Base-by-base conservation (phyloP, 2,113 vertebrate genomes). In the Malurus cyaneus region DNA sequence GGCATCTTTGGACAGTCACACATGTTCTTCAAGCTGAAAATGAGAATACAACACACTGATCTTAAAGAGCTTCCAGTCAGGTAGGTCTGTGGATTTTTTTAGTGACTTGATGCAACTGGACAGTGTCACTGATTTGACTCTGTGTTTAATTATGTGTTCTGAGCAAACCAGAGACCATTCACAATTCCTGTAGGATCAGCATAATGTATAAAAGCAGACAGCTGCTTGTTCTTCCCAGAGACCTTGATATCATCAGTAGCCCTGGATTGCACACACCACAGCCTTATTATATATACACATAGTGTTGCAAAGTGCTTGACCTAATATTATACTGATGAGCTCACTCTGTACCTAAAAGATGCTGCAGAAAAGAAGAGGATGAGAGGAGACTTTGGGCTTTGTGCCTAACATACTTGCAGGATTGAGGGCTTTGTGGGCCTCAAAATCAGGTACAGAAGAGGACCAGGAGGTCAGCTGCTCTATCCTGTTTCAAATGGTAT, bases 171-270 rank as follows among this genome's bases (percentile, higher is more conserved):
- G 86, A 78, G 70, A 92, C 39, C 60, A 42, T 94, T 94, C 79
- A 87, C 50, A 76, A 60, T 42, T 96, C 88, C 71, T 71, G 67
- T 94, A 87, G 49, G 81, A 92, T 94, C 91, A 92, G 87, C 83
- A 88, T 34, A 91, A 96, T 50, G 56, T 65, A 86, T 64, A 67
- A 96, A 93, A 95, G 67, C 90, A 96, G 65, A 84, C 88, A 96
- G 86, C 86, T 93, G 88, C 90, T 90, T 80, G 49, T 71, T 94
- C 90, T 95, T 96, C 90, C 85, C 80, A 62, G 82, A 80, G 92
- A 96, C 94, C 93, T 93, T 86, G 76, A 86, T 96, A 96, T 60
- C 72, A 94, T 94, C 93, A 86, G 86, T 67, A 95, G 88, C 53
- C 61, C 72, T 50, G 72, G 72, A 95, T 57, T 95, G 80, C 93